phyloP scores from a whole-genome alignment of 2,113 vertebrate genomes.

The Vulpes lagopus region DNA sequence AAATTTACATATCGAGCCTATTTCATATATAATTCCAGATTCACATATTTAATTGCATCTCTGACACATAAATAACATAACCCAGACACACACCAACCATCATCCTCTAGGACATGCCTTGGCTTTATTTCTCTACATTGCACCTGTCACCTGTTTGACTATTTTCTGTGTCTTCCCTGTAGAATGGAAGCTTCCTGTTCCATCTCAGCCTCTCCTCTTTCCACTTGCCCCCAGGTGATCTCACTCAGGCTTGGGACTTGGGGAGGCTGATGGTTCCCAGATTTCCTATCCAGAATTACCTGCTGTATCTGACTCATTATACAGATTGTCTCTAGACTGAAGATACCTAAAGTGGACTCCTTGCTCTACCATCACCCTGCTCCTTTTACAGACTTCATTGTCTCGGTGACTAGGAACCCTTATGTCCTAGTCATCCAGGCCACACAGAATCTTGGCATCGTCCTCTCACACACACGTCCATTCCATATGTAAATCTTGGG shows the following conservation, averaged over 20 bases:
- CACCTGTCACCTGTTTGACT: background rate
- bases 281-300: background rate
- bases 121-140: background rate
- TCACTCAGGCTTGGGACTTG: background rate
- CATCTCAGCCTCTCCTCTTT: background rate
- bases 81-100: fast-evolving
- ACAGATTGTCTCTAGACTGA: background rate
- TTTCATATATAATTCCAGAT: background rate
- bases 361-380: background rate
- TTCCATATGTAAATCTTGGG: background rate
- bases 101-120: background rate
- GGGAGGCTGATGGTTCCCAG: background rate
- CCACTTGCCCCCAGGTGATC: background rate
- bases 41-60: background rate
- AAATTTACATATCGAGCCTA: background rate
- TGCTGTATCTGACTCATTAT: background rate
- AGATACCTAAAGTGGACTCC: background rate
- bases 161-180: background rate
- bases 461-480: background rate
- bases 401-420: background rate
- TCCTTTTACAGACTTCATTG: background rate
- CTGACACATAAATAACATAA: background rate
- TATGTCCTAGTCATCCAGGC: no score
- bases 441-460: fast-evolving
- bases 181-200: background rate